Base-by-base conservation (phyloP, 2,113 vertebrate species). In the Nothoprocta perdicaria region DNA sequence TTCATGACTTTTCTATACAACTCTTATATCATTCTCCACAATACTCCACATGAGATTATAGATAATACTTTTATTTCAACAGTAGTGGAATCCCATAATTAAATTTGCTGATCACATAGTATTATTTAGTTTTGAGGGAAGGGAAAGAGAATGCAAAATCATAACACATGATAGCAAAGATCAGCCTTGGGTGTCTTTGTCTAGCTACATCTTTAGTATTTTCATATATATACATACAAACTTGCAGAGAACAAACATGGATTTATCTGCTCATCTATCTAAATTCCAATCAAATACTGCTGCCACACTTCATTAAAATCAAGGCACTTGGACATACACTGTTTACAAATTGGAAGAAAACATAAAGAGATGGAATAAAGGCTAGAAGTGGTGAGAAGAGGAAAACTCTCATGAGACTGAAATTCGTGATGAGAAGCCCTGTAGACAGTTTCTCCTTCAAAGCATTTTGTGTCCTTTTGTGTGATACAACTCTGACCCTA, bases 231-330 rank as follows among this genome's bases (percentile, higher is more conserved):
- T 57, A 43, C 21, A 22, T 35, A 26, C 48, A 88, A 94, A 78
- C 61, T 91, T 72, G 18, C 11, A 75, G 61, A 93, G 87, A 88
- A 82, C 29, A 89, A 6, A 15, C n/a, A 12, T 41, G 60, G 45
- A 53, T 88, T 14, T 86, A 72, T 76, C 50, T 93, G 73, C 45
- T 80, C 0, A 0, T 66, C 92, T 92, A 85, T 90, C 68, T 95
- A 78, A 84, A 87, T 81, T 88, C 81, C 94, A 90, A 75, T 93
- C 83, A 95, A 96, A 91, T 91, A 27, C 35, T 87, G 78, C 66
- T 90, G 68, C 33, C 60, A 89, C 76, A 92, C 16, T 53, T 96
- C 75, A 94, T 92, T 95, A 90, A 96, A 95, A 97, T 26, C 63
- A 86, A 92, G 72, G 62, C 60, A 71, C 43, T 87, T 90, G 55